Percentiles rank a stretch among this genome's conserved stretches.
phyloP scores from a whole-genome alignment of 2,888 invertebrate genomes.

The Andrena chrysosceles region DNA sequence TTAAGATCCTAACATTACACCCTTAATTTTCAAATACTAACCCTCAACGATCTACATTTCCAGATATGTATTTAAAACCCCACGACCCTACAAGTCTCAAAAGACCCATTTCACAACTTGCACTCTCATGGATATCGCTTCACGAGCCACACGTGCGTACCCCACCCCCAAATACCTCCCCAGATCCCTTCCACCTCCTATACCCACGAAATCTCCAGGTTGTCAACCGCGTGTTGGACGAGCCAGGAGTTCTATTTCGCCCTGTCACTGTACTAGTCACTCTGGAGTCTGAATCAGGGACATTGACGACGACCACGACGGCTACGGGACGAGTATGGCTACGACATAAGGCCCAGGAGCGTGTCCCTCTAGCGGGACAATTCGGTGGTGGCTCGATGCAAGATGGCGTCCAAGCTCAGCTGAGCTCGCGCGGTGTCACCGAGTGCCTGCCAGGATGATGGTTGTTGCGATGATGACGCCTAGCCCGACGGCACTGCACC shows the following conservation, averaged over 20 bases:
- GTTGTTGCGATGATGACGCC: slow-evolving; percentile 86
- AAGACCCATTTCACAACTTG: no score
- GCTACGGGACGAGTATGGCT: slow-evolving; percentile 30
- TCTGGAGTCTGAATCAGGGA: slow-evolving; percentile 27
- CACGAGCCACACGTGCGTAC: no score
- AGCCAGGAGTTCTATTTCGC: neutral
- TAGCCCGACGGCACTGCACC: slow-evolving; percentile 85
- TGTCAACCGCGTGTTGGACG: neutral
- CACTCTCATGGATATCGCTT: no score
- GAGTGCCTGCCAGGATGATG: slow-evolving; percentile 78
- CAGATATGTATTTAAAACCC: no score
- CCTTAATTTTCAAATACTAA: no score
- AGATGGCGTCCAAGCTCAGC: slow-evolving; percentile 72
- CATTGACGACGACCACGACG: slow-evolving; percentile 22
- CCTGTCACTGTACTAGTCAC: slow-evolving; percentile 12
- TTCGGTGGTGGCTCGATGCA: slow-evolving; percentile 41
- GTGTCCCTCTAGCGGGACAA: slow-evolving; percentile 51
- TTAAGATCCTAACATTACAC: no score
- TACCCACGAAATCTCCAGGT: neutral
- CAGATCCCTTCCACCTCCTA: neutral
- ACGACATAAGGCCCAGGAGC: slow-evolving; percentile 39
- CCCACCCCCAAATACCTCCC: neutral
- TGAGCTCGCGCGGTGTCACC: slow-evolving; percentile 77
- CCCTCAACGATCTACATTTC: no score
- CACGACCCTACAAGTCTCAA: no score